These are phyloP conservation scores for Ophonus ardosiacus DNA, from an alignment of 2,888 invertebrate species.

Conservation along the genomic window DNA sequence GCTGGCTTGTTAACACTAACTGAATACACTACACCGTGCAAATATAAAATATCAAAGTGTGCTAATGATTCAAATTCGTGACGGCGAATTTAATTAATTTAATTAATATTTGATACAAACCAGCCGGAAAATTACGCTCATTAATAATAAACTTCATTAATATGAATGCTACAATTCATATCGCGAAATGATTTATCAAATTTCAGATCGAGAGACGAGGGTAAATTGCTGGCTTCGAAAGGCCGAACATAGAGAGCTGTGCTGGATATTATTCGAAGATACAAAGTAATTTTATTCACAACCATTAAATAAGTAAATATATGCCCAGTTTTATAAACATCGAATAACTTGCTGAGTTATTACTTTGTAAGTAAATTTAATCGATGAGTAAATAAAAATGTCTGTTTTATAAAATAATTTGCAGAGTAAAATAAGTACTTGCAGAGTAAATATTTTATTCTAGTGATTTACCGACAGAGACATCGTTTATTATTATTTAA, in stretches of 20 bases:
- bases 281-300: too few relatives aligned
- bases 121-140: conserved; percentile 38
- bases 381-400: too few relatives aligned
- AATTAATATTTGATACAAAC: conserved; percentile 40
- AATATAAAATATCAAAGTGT: conserved; percentile 44
- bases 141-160: conserved; percentile 37
- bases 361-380: too few relatives aligned
- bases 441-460: too few relatives aligned
- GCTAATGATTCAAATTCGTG: conserved; percentile 39
- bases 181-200: conserved; percentile 26
- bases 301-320: too few relatives aligned
- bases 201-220: not conserved
- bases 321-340: too few relatives aligned
- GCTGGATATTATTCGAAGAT: too few relatives aligned
- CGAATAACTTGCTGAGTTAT: too few relatives aligned
- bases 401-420: too few relatives aligned
- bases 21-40: not conserved
- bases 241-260: not conserved
- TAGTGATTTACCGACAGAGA: too few relatives aligned
- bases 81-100: conserved; percentile 39
- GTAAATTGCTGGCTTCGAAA: not conserved
- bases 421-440: too few relatives aligned
- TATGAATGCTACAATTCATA: conserved; percentile 14
- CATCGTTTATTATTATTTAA: too few relatives aligned
- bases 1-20: conserved; percentile 10